Conservation (phyloP, 2,888 invertebrate genomes). For the Cinara cedri region DNA sequence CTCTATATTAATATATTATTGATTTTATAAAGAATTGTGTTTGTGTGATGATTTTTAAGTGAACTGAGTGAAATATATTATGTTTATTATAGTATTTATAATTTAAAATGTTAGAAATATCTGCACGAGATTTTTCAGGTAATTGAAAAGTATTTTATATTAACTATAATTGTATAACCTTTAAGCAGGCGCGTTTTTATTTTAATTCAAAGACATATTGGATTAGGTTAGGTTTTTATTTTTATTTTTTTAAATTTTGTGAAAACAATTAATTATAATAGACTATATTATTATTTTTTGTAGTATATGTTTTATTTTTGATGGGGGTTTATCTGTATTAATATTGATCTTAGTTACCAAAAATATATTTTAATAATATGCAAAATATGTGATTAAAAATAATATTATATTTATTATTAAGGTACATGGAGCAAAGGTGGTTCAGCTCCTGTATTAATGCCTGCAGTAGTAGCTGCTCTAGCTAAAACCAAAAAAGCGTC, state of each 20-base stretch:
- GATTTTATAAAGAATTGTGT: neutral
- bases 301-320: too few species aligned
- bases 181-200: too few species aligned
- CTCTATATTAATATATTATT: neutral
- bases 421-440: constrained; percentile 53
- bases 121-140: constrained; percentile 46
- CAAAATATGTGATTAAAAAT: neutral
- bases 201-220: neutral
- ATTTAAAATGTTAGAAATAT: constrained; percentile 45
- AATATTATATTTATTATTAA: constrained; percentile 7
- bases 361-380: too few species aligned
- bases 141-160: neutral
- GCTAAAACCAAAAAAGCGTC: constrained; percentile 54
- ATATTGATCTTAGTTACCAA: too few species aligned
- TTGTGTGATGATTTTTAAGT: neutral
- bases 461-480: constrained; percentile 51
- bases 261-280: too few species aligned
- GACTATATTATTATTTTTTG: too few species aligned
- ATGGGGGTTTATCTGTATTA: too few species aligned
- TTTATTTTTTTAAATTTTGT: too few species aligned
- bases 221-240: too few species aligned
- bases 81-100: neutral
- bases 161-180: constrained; percentile 11
- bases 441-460: constrained; percentile 45
- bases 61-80: neutral